Evolutionary conservation across 2,797 vertebrate genomes (phyloP).

Genomic region (Esox lucius): DNA sequence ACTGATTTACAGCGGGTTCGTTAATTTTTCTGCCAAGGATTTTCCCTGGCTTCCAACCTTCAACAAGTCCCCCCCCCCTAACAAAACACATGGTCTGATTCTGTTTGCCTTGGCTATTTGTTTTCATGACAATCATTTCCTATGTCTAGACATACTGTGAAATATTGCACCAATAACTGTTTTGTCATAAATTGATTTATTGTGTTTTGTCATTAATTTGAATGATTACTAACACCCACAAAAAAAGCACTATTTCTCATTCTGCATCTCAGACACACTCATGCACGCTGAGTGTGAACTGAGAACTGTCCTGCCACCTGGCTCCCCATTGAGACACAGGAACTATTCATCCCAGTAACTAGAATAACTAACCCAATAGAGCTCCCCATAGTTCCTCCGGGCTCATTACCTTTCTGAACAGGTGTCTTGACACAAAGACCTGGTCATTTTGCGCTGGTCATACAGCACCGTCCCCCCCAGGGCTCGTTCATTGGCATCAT

Average conservation of each 20-base stretch:
- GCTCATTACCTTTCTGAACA: slow-evolving; percentile 90
- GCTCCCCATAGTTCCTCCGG: slow-evolving; percentile 53
- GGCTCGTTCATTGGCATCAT: slow-evolving; percentile 80
- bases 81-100: slow-evolving; percentile 32
- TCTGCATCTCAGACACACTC: background rate
- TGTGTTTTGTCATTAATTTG: slow-evolving; percentile 22
- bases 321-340: slow-evolving; percentile 66
- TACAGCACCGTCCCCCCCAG: slow-evolving; percentile 92
- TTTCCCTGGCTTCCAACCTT: too few relatives aligned
- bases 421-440: slow-evolving; percentile 90
- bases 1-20: too few relatives aligned
- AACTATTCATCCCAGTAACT: slow-evolving; percentile 63
- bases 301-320: slow-evolving; percentile 70
- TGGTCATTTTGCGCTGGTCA: slow-evolving; percentile 95
- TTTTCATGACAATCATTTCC: background rate
- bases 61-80: slow-evolving; percentile 6
- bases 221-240: slow-evolving; percentile 51
- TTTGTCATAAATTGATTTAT: background rate
- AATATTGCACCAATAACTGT: background rate
- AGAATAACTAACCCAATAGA: slow-evolving; percentile 63
- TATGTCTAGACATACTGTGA: background rate
- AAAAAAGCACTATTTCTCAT: slow-evolving; percentile 44
- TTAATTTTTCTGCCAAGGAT: too few relatives aligned
- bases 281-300: slow-evolving; percentile 27
- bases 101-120: slow-evolving; percentile 3